Conservation (phyloP, 2,113 vertebrate species). For the Dipodomys spectabilis region DNA sequence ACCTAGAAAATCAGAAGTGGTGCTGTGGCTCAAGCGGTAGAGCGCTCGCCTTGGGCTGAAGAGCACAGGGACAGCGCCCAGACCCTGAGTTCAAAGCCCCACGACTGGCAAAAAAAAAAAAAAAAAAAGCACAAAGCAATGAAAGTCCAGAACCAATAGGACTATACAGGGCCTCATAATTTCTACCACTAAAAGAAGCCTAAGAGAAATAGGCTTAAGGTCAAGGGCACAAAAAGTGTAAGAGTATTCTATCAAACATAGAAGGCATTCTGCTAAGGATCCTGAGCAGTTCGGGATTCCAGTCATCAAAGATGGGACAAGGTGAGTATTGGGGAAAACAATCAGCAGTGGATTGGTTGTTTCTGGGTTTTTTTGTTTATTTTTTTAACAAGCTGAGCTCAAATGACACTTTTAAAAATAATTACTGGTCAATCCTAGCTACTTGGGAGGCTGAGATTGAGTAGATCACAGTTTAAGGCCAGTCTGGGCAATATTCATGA, state of each 20-base stretch:
- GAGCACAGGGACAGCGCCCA: too few relatives aligned
- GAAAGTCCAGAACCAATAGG: neutral
- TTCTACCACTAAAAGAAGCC: neutral
- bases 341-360: neutral
- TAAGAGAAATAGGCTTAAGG: neutral
- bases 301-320: neutral
- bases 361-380: neutral
- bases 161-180: neutral
- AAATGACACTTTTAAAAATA: neutral
- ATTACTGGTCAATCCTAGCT: neutral
- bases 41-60: too few relatives aligned
- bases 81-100: too few relatives aligned
- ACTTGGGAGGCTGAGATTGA: too few relatives aligned
- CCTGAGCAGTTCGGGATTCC: neutral
- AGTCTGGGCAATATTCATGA: too few relatives aligned
- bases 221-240: neutral
- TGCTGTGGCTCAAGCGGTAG: too few relatives aligned
- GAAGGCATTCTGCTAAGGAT: constrained; percentile 2
- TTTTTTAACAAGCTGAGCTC: neutral
- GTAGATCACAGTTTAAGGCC: too few relatives aligned
- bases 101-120: neutral
- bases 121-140: constrained; percentile 3
- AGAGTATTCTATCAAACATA: neutral
- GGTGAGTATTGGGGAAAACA: neutral
- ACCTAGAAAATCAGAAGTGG: too few relatives aligned